Evolutionary conservation across 2,888 invertebrate genomes (phyloP).

Genomic region (Anodontia alba): DNA sequence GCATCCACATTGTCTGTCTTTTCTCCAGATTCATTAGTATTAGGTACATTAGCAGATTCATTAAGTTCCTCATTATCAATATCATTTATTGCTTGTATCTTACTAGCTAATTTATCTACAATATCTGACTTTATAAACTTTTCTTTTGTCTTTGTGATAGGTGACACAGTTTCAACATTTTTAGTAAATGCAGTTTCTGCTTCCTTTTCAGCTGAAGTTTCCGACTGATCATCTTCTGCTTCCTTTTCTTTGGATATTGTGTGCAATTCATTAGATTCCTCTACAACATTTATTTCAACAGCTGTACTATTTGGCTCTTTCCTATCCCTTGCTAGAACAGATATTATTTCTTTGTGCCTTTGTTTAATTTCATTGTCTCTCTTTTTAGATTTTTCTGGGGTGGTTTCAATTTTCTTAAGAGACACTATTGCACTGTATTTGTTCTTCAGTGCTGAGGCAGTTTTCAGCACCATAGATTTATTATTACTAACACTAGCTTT

Average conservation of each 20-base stretch:
- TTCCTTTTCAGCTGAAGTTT: not conserved
- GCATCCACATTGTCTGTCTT: not conserved
- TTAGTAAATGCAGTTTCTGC: not conserved
- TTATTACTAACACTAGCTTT: conserved; percentile 31
- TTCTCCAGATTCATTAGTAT: not conserved
- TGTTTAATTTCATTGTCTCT: not conserved
- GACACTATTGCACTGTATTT: conserved; percentile 73
- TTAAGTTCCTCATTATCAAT: not conserved
- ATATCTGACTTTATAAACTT: conserved; percentile 22
- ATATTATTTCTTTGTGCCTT: not conserved
- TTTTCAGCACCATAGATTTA: conserved; percentile 67
- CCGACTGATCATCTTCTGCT: not conserved
- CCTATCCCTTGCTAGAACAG: not conserved
- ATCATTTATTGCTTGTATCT: conserved; percentile 27
- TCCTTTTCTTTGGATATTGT: not conserved
- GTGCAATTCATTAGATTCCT: not conserved
- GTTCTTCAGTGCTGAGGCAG: conserved; percentile 77
- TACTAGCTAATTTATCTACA: conserved; percentile 48
- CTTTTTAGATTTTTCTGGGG: conserved; percentile 18
- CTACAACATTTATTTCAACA: not conserved
- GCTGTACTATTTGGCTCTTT: not conserved
- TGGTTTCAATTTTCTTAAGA: conserved; percentile 39
- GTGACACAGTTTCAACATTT: not conserved
- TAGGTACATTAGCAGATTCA: not conserved
- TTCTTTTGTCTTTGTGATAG: not conserved